Evolutionary conservation across 2,797 vertebrate genomes (phyloP), one percentile per base, ranked within the genome.

Genomic region (Paramormyrops hopkinsi): DNA sequence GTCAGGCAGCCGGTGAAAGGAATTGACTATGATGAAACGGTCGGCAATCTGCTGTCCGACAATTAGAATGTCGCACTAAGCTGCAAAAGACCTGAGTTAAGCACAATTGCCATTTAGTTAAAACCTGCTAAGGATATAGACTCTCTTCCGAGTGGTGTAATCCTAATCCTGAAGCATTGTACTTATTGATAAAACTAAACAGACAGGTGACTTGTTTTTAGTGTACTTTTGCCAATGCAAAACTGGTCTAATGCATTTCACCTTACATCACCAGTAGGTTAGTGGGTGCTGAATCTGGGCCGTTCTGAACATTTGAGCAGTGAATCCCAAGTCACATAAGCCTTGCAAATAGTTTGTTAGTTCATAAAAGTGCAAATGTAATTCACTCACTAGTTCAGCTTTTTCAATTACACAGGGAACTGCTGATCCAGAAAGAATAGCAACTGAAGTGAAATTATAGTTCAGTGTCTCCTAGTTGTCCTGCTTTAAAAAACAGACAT

Each of bases 391-490:
- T 9, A 73, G 29, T 44, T 79, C 19, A 79, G 37, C 37, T 44
- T 79, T 79, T 41, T 79, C 65, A 79, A 79, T 79, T 79, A 79
- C 73, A 79, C 73, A n/a, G 33, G 73, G 73, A 79, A 79, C 37
- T 17, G 73, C 33, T 79, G 73, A 79, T 79, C 73, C 73, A 79
- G 73, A 79, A 79, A 79, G 73, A 79, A 79, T 79, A 79, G 33
- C 73, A 44, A 44, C 14, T 44, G 73, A 44, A 79, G 37, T 44
- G 41, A 44, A 44, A 79, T 79, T 79, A 7, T 79, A 79, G 73
- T 37, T 44, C 33, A 19, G 14, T 44, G 33, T 41, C 37, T 79
- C 17, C 33, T 19, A 44, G 73, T 79, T 79, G 41, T 79, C 73
- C 41, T 79, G 33, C 37, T 79, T 79, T 79, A 79, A 41, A 79